phyloP scores from a whole-genome alignment of 2,888 invertebrate genomes.

The Catocala sponsa region DNA sequence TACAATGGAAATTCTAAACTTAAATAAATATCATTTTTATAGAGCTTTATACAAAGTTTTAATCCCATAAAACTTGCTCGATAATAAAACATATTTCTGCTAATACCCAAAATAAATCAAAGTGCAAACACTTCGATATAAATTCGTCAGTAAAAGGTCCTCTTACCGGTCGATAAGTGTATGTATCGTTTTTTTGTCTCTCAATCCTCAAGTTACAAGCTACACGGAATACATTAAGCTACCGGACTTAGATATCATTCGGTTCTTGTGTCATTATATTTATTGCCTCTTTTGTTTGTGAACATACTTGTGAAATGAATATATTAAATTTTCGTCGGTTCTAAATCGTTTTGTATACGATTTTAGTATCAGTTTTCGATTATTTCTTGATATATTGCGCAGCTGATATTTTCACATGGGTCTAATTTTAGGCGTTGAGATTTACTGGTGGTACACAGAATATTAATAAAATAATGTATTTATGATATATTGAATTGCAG shows the following conservation, averaged over 20 bases:
- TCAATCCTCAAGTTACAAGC: conserved; percentile 59
- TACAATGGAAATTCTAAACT: too few relatives aligned
- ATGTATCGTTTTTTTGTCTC: conserved; percentile 58
- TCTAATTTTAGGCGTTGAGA: too few relatives aligned
- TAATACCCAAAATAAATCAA: conserved; percentile 8
- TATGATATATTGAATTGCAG: too few relatives aligned
- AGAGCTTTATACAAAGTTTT: too few relatives aligned
- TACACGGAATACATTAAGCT: conserved; percentile 85
- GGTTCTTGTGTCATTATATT: conserved; percentile 59
- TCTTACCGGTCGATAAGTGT: conserved; percentile 63
- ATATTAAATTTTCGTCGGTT: conserved; percentile 9
- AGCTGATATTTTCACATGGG: too few relatives aligned
- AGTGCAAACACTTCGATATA: conserved; percentile 12
- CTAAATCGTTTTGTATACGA: conserved; percentile 6
- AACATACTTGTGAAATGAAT: conserved; percentile 17
- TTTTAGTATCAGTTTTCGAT: conserved; percentile 6
- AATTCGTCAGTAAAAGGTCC: conserved; percentile 38
- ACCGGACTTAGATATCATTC: conserved; percentile 78
- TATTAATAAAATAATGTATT: background rate
- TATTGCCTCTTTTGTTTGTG: conserved; percentile 50
- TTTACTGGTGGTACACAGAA: background rate
- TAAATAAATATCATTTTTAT: too few relatives aligned
- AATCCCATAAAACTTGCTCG: background rate
- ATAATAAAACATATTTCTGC: background rate
- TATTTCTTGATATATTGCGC: background rate